Percentiles rank a stretch among this genome's conserved stretches.
phyloP scores from a whole-genome alignment of 2,888 invertebrate species.

The Trachelus tabidus region DNA sequence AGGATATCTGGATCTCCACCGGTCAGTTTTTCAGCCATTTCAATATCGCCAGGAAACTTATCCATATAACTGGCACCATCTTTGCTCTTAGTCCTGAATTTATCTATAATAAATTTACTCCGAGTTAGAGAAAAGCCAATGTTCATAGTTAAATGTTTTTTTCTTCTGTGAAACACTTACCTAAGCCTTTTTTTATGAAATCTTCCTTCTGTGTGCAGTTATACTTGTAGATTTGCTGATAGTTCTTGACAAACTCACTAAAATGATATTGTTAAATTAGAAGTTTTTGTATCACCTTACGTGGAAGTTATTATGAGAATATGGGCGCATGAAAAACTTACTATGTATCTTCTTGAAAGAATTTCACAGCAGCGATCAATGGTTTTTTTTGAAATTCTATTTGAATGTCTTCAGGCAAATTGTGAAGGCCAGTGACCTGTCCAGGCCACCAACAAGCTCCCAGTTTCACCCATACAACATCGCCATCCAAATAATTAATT shows the following conservation, averaged over 20 bases:
- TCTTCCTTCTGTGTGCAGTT: conserved; percentile 82
- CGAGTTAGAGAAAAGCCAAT: not conserved
- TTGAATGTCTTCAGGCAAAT: conserved; percentile 76
- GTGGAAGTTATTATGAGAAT: conserved; percentile 4
- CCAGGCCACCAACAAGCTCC: conserved; percentile 90
- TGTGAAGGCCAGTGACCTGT: conserved; percentile 74
- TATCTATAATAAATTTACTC: conserved; percentile 67
- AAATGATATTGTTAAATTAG: conserved; percentile 58
- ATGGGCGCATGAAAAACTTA: conserved; percentile 68
- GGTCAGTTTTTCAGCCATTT: conserved; percentile 78
- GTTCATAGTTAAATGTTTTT: not conserved
- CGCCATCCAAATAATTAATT: conserved; percentile 77
- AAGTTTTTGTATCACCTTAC: conserved; percentile 1
- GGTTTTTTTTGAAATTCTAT: conserved; percentile 73
- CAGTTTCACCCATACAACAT: conserved; percentile 88
- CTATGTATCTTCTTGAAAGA: conserved; percentile 87
- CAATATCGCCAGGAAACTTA: conserved; percentile 83
- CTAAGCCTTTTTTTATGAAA: conserved; percentile 84
- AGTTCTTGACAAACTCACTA: conserved; percentile 83
- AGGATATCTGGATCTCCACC: conserved; percentile 79
- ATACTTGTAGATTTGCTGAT: conserved; percentile 79
- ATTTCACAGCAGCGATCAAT: conserved; percentile 85
- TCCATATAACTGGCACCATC: conserved; percentile 72
- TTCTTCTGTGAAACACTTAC: conserved; percentile 66
- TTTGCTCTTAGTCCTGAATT: conserved; percentile 73